Evolutionary conservation across 2,888 invertebrate genomes (phyloP).

Genomic region (Orgyia antiqua): DNA sequence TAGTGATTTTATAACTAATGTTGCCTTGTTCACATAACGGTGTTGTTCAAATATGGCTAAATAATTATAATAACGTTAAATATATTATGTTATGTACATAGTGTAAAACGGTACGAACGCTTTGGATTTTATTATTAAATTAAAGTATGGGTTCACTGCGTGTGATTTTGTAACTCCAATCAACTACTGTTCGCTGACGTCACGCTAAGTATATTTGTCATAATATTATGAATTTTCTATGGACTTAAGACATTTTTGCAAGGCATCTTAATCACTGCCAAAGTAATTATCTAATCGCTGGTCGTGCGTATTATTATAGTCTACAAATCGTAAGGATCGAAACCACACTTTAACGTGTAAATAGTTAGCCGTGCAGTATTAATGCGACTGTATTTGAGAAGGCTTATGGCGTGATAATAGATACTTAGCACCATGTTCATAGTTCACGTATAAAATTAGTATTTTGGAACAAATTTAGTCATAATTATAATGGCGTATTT

Average conservation of each 20-base stretch:
- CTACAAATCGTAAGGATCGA: no score
- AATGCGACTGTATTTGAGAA: conserved; percentile 18
- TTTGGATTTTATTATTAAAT: conserved; percentile 24
- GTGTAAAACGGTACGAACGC: conserved; percentile 17
- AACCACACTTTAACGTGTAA: conserved; percentile 8
- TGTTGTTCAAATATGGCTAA: conserved; percentile 22
- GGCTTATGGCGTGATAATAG: conserved; percentile 27
- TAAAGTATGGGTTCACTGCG: conserved; percentile 13
- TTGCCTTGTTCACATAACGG: conserved; percentile 1
- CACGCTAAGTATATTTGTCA: no score
- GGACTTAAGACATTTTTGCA: no score
- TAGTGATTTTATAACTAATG: no score
- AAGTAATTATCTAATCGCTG: no score
- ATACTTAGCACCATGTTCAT: conserved; percentile 19
- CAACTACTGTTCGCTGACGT: no score
- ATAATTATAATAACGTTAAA: conserved; percentile 7
- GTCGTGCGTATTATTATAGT: no score
- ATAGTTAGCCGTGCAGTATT: conserved; percentile 27
- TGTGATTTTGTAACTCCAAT: no score
- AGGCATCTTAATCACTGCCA: no score
- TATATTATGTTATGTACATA: no score
- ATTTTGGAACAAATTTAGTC: conserved; percentile 26
- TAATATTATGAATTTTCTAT: no score
- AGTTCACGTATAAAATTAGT: conserved; percentile 17
- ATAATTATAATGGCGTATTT: no score